Evolutionary conservation across 2,888 invertebrate genomes (phyloP).

Genomic region (Pristionchus maxplancki): DNA sequence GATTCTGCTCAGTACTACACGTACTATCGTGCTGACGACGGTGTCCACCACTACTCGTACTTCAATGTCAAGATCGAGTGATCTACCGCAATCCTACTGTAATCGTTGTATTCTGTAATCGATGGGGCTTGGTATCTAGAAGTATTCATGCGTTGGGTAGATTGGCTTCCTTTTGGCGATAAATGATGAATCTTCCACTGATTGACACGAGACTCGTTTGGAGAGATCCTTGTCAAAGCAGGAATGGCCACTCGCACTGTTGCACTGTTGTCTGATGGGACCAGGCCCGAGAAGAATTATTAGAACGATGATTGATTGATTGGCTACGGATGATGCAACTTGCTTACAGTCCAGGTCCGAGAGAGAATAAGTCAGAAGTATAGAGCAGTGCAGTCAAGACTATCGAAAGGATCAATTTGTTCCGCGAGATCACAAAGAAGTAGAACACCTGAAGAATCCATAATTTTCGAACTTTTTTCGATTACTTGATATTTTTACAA

Average conservation of each 20-base stretch:
- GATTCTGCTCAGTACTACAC: conserved; percentile 50
- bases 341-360: background rate
- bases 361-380: background rate
- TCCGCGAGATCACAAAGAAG: background rate
- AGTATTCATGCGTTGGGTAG: background rate
- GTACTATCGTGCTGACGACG: conserved; percentile 38
- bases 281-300: background rate
- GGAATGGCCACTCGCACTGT: background rate
- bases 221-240: background rate
- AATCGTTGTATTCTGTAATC: background rate
- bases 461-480: background rate
- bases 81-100: background rate
- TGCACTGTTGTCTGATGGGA: background rate
- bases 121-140: conserved; percentile 18
- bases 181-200: background rate
- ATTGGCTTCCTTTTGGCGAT: background rate
- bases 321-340: background rate
- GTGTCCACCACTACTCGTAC: conserved; percentile 36
- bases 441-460: background rate
- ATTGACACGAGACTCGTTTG: background rate
- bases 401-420: background rate
- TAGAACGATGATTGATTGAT: background rate
- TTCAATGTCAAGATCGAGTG: conserved; percentile 47
- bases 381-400: background rate
- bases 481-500: no score